Evolutionary conservation across 2,888 invertebrate genomes (phyloP).

Genomic region (Seladonia tumulorum): DNA sequence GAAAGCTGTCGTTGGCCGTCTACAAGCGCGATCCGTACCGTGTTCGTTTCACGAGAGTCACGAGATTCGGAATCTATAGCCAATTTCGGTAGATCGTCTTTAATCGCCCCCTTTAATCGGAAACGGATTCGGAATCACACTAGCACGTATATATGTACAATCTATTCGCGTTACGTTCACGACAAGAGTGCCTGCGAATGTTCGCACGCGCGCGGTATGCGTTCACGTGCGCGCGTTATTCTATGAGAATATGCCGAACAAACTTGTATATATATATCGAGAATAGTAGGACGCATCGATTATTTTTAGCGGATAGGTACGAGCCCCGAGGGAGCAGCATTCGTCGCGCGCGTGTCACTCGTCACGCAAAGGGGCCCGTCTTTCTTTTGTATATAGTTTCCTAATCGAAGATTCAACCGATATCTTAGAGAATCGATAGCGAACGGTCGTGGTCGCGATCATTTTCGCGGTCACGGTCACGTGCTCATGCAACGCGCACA

Average conservation of each 20-base stretch:
- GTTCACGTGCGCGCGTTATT: slow-evolving; percentile 36
- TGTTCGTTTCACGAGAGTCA: background rate
- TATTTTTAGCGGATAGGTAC: slow-evolving; percentile 24
- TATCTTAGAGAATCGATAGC: slow-evolving; percentile 42
- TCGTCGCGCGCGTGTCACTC: background rate
- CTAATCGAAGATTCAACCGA: slow-evolving; percentile 69
- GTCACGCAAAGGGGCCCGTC: slow-evolving; percentile 38
- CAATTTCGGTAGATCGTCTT: background rate
- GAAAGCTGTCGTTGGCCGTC: background rate
- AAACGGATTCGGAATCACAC: background rate
- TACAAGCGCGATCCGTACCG: background rate
- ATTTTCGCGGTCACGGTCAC: background rate
- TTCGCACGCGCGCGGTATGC: slow-evolving; percentile 31
- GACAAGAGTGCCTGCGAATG: slow-evolving; percentile 62
- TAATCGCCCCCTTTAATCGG: background rate
- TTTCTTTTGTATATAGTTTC: slow-evolving; percentile 75
- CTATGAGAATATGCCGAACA: slow-evolving; percentile 30
- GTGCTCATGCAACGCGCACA: background rate
- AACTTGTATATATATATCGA: slow-evolving; percentile 40
- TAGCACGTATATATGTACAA: slow-evolving; percentile 23
- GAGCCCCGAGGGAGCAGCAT: background rate
- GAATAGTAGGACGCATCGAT: slow-evolving; percentile 29
- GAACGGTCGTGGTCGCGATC: slow-evolving; percentile 5
- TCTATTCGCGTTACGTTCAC: slow-evolving; percentile 46
- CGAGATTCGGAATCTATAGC: background rate